A percentile compares a stretch with the other conserved stretches of the same genome.
These are phyloP conservation scores for Aphrophora alni DNA, from an alignment of 2,888 invertebrate genomes.

Conservation along the genomic window DNA sequence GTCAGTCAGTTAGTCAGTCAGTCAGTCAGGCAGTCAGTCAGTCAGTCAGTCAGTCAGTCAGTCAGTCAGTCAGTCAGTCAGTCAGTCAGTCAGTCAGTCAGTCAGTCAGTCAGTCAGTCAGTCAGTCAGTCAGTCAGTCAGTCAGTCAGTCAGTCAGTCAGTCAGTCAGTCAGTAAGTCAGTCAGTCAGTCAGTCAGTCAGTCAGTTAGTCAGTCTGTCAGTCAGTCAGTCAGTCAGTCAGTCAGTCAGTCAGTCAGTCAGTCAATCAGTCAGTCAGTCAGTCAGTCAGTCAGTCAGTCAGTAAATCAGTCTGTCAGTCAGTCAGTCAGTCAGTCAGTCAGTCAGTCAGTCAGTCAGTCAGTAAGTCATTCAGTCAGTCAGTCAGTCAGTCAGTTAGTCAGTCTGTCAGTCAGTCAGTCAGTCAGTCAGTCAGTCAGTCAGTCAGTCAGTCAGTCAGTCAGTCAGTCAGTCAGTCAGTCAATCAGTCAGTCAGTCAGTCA, in stretches of 20 bases:
- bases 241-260: neutral
- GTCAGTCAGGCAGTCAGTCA: neutral
- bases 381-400: no score
- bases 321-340: neutral
- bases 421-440: no score
- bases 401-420: no score
- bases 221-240: neutral
- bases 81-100: conserved; percentile 12
- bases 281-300: conserved; percentile 7
- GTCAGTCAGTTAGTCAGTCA: no score
- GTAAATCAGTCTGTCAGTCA: no score
- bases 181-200: neutral
- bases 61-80: neutral
- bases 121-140: conserved; percentile 6
- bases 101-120: neutral
- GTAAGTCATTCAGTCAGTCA: neutral
- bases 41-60: neutral
- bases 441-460: neutral
- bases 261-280: no score
- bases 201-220: no score
- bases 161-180: neutral
- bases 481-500: no score
- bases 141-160: neutral
- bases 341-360: neutral
- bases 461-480: no score